Conservation (phyloP, 2,888 invertebrate genomes). For the Epirrhoe alternata region DNA sequence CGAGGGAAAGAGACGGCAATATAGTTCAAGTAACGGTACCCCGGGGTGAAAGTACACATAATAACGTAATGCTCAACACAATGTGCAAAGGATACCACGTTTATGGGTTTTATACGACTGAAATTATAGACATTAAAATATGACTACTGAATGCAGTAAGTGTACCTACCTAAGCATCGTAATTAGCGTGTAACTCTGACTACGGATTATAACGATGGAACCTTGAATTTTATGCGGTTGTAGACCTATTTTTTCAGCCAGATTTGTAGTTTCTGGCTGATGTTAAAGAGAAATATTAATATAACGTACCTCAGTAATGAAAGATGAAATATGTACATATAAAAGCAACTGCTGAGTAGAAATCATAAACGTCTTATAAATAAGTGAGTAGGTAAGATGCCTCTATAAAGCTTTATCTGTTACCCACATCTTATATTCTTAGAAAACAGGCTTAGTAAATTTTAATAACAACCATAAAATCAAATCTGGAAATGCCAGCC, state of each 20-base stretch:
- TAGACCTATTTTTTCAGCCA: too few relatives aligned
- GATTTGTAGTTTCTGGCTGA: too few relatives aligned
- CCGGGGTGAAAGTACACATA: constrained; percentile 77
- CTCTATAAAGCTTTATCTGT: background rate
- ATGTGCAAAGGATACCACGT: constrained; percentile 52
- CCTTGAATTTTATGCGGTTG: background rate
- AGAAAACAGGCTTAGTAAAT: background rate
- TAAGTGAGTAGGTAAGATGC: background rate
- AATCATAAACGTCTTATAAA: too few relatives aligned
- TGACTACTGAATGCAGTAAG: background rate
- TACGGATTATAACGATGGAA: background rate
- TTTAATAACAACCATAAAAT: background rate
- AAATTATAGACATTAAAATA: constrained; percentile 23
- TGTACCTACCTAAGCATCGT: background rate
- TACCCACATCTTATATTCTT: background rate
- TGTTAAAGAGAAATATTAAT: too few relatives aligned
- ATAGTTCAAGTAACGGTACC: constrained; percentile 71
- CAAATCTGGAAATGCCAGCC: background rate
- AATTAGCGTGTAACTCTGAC: too few relatives aligned
- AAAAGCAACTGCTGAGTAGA: too few relatives aligned
- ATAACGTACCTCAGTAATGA: too few relatives aligned
- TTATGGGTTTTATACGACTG: constrained; percentile 39
- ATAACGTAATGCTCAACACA: constrained; percentile 58
- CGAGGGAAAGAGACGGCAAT: constrained; percentile 35
- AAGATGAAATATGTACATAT: too few relatives aligned